Evolutionary conservation across 2,888 invertebrate genomes (phyloP).

Genomic region (Nowickia ferox): DNA sequence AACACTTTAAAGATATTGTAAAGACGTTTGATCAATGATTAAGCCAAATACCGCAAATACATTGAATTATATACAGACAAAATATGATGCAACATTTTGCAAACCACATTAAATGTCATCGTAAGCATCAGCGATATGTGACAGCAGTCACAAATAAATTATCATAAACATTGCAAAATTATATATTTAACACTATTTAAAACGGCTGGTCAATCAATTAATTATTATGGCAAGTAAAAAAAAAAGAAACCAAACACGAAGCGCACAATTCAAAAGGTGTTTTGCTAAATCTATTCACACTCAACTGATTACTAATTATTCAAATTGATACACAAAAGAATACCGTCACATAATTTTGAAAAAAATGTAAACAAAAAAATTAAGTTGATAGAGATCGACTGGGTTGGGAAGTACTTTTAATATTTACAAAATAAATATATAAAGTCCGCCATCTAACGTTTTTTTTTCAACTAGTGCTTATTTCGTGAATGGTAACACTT

Average conservation of each 20-base stretch:
- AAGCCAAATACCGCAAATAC: constrained; percentile 15
- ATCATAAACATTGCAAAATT: constrained; percentile 56
- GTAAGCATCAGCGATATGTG: constrained; percentile 1
- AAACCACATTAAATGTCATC: not conserved
- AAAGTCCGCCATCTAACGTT: too few species aligned
- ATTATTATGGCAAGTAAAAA: not conserved
- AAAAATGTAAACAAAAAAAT: constrained; percentile 6
- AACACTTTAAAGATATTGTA: constrained; percentile 25
- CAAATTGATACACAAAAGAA: not conserved
- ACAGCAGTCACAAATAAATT: constrained; percentile 17
- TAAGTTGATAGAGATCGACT: not conserved
- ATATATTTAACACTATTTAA: constrained; percentile 39
- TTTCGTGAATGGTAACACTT: too few species aligned
- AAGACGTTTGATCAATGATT: constrained; percentile 54
- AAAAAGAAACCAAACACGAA: not conserved
- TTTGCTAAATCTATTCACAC: constrained; percentile 26
- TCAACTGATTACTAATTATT: constrained; percentile 10
- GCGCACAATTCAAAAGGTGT: constrained; percentile 5
- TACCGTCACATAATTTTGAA: not conserved
- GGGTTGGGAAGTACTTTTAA: not conserved
- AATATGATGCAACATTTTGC: constrained; percentile 5
- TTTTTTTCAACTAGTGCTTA: too few species aligned
- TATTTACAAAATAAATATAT: not conserved
- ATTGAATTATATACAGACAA: constrained; percentile 50
- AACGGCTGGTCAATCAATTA: constrained; percentile 46